Conservation (phyloP, 2,797 vertebrate genomes). For the Chloroceryle amazona region DNA sequence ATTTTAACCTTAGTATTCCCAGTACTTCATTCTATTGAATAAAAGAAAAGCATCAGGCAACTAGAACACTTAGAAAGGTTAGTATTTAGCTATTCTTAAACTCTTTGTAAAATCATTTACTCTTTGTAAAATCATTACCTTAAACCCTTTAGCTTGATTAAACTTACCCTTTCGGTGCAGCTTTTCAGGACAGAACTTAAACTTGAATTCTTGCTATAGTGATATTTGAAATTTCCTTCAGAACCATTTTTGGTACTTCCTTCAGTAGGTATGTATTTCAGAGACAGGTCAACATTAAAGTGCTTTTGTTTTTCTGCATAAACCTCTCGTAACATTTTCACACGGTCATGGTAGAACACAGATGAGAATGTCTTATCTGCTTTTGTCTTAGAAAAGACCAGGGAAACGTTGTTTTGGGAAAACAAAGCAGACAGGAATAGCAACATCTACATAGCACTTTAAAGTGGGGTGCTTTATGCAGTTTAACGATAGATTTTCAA, state of each 20-base stretch:
- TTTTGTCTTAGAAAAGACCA: slow-evolving; percentile 79
- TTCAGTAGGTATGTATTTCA: slow-evolving; percentile 83
- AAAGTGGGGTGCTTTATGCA: not conserved
- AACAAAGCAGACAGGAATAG: not conserved
- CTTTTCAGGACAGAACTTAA: slow-evolving; percentile 45
- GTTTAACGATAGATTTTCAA: not conserved
- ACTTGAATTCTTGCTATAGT: not conserved
- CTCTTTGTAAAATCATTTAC: not conserved
- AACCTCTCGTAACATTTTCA: slow-evolving; percentile 78
- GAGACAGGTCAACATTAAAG: slow-evolving; percentile 64
- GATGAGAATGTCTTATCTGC: slow-evolving; percentile 84
- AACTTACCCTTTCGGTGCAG: slow-evolving; percentile 79
- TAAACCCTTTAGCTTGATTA: not conserved
- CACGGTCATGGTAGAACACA: slow-evolving; percentile 82
- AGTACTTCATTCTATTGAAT: not conserved
- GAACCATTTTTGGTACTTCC: not conserved
- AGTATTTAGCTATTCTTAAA: not conserved
- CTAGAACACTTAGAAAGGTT: not conserved
- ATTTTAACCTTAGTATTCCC: not conserved
- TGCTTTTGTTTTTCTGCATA: slow-evolving; percentile 36
- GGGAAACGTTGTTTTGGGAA: not conserved
- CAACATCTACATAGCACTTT: not conserved
- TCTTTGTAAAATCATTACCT: not conserved
- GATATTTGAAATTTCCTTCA: slow-evolving; percentile 46
- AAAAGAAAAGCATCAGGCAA: not conserved